Evolutionary conservation across 2,113 vertebrate species (phyloP).

Genomic region (Himantopus leucocephalus): DNA sequence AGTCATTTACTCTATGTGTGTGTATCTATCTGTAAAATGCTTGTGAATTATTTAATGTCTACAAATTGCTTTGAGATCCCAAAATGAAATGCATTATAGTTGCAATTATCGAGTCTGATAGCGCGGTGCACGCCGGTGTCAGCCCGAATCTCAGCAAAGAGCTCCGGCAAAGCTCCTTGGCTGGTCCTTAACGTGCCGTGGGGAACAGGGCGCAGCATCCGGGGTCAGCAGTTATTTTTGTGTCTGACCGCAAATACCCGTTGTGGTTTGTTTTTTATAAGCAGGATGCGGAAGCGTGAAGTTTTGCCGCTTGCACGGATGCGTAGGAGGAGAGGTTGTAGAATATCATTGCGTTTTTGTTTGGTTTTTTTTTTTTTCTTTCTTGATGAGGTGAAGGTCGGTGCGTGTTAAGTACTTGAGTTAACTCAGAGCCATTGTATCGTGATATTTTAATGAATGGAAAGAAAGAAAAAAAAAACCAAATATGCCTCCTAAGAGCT

Average conservation of each 20-base stretch:
- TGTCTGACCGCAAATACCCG: too few species aligned
- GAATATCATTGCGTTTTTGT: fast-evolving
- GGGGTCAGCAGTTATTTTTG: neutral
- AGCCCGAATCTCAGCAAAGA: neutral
- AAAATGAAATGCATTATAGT: neutral
- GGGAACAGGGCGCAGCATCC: neutral
- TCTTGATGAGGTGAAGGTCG: neutral
- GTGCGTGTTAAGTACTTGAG: neutral
- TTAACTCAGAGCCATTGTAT: neutral
- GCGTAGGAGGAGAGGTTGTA: fast-evolving
- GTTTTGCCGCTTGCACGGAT: neutral
- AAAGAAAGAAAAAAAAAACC: too few species aligned
- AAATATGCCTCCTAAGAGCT: neutral
- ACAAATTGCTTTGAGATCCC: neutral
- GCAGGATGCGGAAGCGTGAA: too few species aligned
- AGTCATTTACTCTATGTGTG: neutral
- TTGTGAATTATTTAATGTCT: slow-evolving; percentile 12
- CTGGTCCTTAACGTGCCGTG: fast-evolving
- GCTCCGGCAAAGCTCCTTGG: fast-evolving
- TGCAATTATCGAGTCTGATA: neutral
- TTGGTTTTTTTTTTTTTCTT: neutral
- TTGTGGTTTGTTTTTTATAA: neutral
- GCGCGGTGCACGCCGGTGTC: neutral
- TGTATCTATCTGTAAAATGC: neutral
- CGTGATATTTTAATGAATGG: neutral